Evolutionary conservation across 2,888 invertebrate species (phyloP), one percentile per base, ranked within the genome.

Genomic region (Hetaerina titia): DNA sequence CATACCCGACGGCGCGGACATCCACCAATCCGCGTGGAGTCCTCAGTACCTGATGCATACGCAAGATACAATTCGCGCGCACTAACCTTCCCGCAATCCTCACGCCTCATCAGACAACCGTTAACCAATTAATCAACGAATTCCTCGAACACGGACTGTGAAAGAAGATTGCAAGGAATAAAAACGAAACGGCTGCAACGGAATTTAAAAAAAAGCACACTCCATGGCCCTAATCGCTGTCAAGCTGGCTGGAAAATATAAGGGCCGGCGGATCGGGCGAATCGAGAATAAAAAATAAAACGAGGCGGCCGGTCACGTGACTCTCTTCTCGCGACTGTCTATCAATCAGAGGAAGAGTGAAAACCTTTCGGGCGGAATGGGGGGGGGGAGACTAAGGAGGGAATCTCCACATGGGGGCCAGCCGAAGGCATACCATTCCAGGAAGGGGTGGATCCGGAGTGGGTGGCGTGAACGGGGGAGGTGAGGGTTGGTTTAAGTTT

Each of bases 321-420:
- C 88, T 9, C 22, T 69, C 69, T 69, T n/a, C 69, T 58, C 90
- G 31, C 22, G 64, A 31, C 64, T 64, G 45, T 45, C 90, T 22
- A 31, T 90, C 90, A 64, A 90, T 90, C 90, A 90, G 22, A 17
- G 19, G 90, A 31, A 45, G 64, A 45, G 63, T 15, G 90, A 57
- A 81, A 25, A 31, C 88, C 88, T 19, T 45, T 88, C 88, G 88
- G 31, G 6, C 45, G 45, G 88, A 31, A 45, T 25, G 17, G 45
- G 31, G 9, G 0, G 31, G 88, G 31, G 25, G 45, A 4, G 45
- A 4, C 45, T 45, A 2, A 45, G 45, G 45, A 45, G 45, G 45
- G 45, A 45, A 45, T n/a, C 69, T 69, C 69, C n/a, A 9, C 69
- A 69, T 69, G 69, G 69, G 69, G n/a, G 69, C 69, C n/a, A 60